These are phyloP conservation scores for Paramormyrops kingsleyae DNA, from an alignment of 2,113 vertebrate genomes.

Conservation along the genomic window DNA sequence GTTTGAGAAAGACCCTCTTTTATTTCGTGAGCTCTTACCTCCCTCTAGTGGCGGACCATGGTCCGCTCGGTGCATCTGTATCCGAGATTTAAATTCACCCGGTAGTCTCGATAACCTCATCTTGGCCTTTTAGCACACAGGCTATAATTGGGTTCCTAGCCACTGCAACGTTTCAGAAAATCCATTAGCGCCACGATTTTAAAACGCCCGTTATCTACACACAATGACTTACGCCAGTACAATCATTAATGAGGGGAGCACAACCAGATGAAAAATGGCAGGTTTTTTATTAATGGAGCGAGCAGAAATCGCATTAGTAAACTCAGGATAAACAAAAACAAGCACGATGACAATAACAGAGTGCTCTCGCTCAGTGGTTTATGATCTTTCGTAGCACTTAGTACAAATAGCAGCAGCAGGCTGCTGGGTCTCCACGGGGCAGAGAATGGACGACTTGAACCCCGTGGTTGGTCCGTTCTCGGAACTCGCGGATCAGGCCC, in stretches of 20 bases:
- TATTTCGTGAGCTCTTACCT: conserved; percentile 7
- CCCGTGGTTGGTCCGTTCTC: conserved; percentile 24
- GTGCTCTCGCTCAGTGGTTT: background rate
- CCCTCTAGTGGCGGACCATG: conserved; percentile 21
- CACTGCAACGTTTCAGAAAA: conserved; percentile 5
- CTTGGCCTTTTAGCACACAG: conserved; percentile 12
- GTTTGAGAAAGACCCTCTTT: background rate
- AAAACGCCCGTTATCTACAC: background rate
- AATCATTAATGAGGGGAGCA: background rate
- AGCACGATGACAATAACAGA: background rate
- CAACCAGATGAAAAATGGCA: background rate
- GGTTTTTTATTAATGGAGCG: conserved; percentile 4
- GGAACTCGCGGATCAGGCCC: conserved; percentile 20
- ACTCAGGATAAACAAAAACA: background rate
- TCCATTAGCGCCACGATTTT: conserved; percentile 13
- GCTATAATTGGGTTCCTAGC: conserved; percentile 14
- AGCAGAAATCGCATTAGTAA: background rate
- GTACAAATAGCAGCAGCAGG: conserved; percentile 26
- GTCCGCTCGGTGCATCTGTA: background rate
- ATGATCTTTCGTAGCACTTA: conserved; percentile 8
- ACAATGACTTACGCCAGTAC: background rate
- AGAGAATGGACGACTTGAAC: conserved; percentile 25
- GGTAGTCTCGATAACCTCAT: background rate
- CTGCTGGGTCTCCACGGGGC: background rate
- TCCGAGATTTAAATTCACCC: conserved; percentile 1